Conservation (phyloP, 2,888 invertebrate genomes). For the Drosophila pseudotalamancana region DNA sequence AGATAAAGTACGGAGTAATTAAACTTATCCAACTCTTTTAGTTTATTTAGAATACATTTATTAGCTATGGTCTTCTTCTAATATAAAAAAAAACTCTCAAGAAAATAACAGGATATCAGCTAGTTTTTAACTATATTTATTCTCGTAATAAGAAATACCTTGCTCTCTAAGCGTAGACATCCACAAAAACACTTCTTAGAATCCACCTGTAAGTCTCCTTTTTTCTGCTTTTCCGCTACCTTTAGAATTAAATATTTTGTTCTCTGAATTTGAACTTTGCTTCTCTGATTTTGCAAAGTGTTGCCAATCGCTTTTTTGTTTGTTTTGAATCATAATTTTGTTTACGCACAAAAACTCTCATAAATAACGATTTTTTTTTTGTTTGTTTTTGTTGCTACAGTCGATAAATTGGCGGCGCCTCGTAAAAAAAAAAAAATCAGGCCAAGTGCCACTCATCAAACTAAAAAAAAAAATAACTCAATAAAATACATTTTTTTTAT, state of each 20-base stretch:
- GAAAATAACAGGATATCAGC: no score
- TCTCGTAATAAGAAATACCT: no score
- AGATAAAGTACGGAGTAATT: no score
- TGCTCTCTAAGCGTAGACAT: no score
- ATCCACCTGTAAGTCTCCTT: no score
- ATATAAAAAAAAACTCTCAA: no score
- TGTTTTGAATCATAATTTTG: slow-evolving; percentile 52
- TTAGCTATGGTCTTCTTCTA: no score
- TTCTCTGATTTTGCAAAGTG: slow-evolving; percentile 24
- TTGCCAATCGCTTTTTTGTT: slow-evolving; percentile 10
- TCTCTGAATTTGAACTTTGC: background rate
- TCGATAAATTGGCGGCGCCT: slow-evolving; percentile 67
- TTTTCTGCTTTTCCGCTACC: no score
- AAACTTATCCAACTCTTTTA: no score
- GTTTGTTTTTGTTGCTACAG: slow-evolving; percentile 3
- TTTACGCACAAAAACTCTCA: slow-evolving; percentile 64
- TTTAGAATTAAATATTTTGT: background rate
- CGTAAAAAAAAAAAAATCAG: slow-evolving; percentile 52
- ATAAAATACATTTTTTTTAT: slow-evolving; percentile 70
- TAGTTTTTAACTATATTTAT: no score
- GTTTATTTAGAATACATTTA: no score
- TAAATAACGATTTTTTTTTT: slow-evolving; percentile 55
- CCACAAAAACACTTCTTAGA: no score
- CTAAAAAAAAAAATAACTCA: slow-evolving; percentile 71
- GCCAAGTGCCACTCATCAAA: slow-evolving; percentile 62